Evolutionary conservation across 2,113 vertebrate species (phyloP), one percentile per base, ranked within the genome.

Genomic region (Fulica atra): DNA sequence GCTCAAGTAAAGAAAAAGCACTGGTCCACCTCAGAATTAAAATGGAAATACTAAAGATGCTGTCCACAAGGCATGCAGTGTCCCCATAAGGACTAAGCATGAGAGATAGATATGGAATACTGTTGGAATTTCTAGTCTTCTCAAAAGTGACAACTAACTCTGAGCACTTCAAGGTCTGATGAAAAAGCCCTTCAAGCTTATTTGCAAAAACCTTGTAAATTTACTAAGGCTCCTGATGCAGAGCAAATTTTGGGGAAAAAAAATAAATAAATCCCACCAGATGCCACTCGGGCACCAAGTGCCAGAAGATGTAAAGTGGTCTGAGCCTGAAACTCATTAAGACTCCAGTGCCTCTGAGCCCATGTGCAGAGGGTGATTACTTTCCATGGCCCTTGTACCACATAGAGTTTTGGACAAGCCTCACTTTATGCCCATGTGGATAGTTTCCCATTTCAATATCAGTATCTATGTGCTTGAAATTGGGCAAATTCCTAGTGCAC

Each of bases 121-220:
- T 26, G 7, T 44, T 80, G 61, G 13, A 70, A 92, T 96, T 92
- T 80, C 35, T 66, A 40, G 25, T 7, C 16, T 53, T 64, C 40
- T 82, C 7, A 2, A 81, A 94, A 46, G 1, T 91, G 88, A 70
- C 72, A 83, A 61, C 61, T 86, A 73, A 85, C 94, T 96, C 86
- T 66, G 48, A 11, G 40, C 51, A 71, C 76, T 92, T 94, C 92
- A 87, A 87, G 77, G 46, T 94, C 89, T 90, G 42, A 15, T 90
- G 82, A 95, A n/a, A 51, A 93, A 94, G 54, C 19, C 72, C 70
- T 96, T 94, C 92, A 92, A 94, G 77, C 61, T 82, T 81, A 68
- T 81, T 93, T 88, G 38, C 12, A 60, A 73, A 96, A 96, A 64
- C 65, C 69, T 93, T 90, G 59, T 38, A 70, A 51, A 90, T 73